Percentiles rank a stretch among this genome's conserved stretches.
phyloP scores from a whole-genome alignment of 2,888 invertebrate genomes.

The Pristionchus arcanus region DNA sequence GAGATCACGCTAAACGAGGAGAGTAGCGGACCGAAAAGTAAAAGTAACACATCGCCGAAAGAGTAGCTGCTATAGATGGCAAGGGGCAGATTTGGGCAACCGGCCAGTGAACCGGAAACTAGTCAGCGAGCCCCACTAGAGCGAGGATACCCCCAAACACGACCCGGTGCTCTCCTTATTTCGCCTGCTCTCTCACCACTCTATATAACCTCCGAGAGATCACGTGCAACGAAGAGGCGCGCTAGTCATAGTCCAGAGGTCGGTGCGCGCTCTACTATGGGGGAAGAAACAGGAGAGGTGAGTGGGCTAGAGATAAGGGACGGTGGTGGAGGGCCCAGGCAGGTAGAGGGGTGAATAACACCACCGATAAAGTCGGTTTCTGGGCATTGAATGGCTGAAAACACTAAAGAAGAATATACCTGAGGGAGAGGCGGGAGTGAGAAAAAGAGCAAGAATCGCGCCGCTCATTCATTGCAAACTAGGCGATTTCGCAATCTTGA shows the following conservation, averaged over 20 bases:
- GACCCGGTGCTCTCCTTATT: no score
- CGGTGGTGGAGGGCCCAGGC: neutral
- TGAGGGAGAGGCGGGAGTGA: neutral
- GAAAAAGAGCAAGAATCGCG: neutral
- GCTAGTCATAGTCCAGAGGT: neutral
- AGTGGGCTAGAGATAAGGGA: neutral
- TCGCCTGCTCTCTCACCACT: no score
- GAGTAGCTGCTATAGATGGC: neutral
- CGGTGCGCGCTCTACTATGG: constrained; percentile 28
- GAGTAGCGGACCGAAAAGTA: neutral
- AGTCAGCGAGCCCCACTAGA: neutral
- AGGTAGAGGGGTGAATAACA: neutral
- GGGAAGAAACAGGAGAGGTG: constrained; percentile 6
- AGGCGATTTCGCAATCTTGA: constrained; percentile 4
- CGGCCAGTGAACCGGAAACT: neutral
- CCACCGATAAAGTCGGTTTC: neutral
- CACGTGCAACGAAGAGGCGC: neutral
- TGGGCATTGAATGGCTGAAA: neutral
- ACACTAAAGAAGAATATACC: neutral
- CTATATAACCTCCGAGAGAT: no score
- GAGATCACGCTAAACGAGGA: neutral
- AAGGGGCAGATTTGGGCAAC: constrained; percentile 25
- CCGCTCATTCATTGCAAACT: neutral
- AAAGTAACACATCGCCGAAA: neutral
- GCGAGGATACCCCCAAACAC: neutral